These are phyloP conservation scores for Hucho hucho DNA, from an alignment of 2,113 vertebrate species.

Conservation along the genomic window DNA sequence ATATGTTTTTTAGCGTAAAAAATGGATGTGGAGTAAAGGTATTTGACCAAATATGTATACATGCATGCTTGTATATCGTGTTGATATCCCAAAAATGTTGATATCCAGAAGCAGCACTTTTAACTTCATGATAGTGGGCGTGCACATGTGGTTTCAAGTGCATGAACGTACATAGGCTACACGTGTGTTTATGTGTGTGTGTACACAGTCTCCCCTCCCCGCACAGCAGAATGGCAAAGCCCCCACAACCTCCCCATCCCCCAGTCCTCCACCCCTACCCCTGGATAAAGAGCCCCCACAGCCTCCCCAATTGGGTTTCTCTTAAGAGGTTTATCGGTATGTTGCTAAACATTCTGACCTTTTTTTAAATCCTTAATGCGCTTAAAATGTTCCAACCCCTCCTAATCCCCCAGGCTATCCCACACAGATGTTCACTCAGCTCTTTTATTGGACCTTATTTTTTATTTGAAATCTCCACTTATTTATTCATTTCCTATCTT, in stretches of 20 bases:
- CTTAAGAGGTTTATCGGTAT: conserved; percentile 79
- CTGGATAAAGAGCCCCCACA: conserved; percentile 70
- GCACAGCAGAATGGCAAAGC: conserved; percentile 13
- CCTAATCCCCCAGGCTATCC: conserved; percentile 62
- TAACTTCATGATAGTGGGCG: background rate
- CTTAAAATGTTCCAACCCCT: conserved; percentile 68
- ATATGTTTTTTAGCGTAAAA: background rate
- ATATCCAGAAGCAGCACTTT: background rate
- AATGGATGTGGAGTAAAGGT: background rate
- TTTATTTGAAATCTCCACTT: conserved; percentile 40
- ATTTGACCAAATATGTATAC: background rate
- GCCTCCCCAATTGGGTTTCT: conserved; percentile 72
- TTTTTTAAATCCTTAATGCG: conserved; percentile 73
- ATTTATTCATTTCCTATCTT: conserved; percentile 59
- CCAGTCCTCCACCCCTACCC: conserved; percentile 38
- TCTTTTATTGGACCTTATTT: conserved; percentile 66
- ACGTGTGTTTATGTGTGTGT: background rate
- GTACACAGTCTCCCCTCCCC: background rate
- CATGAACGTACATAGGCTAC: background rate
- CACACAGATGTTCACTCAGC: conserved; percentile 67
- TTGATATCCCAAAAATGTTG: background rate
- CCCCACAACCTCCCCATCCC: conserved; percentile 19
- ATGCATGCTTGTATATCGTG: background rate
- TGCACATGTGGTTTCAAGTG: background rate
- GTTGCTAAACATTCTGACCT: conserved; percentile 78